A percentile compares a stretch with the other conserved stretches of the same genome.
These are phyloP conservation scores for Syrista parreyssii DNA, from an alignment of 2,888 invertebrate species.

Conservation along the genomic window DNA sequence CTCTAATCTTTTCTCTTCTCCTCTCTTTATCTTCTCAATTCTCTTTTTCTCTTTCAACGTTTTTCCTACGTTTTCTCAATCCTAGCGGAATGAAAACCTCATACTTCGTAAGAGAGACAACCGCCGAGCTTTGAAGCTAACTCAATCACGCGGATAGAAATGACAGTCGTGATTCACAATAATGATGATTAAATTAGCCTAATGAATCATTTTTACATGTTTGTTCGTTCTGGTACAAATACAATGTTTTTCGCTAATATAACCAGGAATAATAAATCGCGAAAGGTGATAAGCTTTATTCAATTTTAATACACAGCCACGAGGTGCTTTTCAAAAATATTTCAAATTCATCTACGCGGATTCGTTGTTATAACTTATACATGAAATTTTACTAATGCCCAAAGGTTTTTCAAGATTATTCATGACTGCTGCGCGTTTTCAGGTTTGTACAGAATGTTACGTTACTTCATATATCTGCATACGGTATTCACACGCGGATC, in stretches of 20 bases:
- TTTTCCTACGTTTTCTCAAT: not conserved
- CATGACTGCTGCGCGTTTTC: too few relatives aligned
- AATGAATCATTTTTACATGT: conserved; percentile 5
- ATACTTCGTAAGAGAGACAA: conserved; percentile 3
- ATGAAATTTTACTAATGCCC: too few relatives aligned
- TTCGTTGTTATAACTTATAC: too few relatives aligned
- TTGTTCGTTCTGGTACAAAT: not conserved
- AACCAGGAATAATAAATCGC: not conserved
- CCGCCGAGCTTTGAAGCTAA: not conserved
- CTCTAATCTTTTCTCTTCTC: not conserved
- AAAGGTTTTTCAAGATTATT: too few relatives aligned
- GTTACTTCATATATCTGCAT: not conserved
- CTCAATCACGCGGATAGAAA: not conserved
- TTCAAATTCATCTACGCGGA: too few relatives aligned
- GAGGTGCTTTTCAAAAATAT: too few relatives aligned
- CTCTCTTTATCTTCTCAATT: not conserved
- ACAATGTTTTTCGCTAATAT: not conserved
- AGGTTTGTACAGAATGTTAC: not conserved
- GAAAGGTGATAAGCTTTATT: too few relatives aligned
- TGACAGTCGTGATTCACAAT: not conserved
- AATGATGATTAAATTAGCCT: conserved; percentile 15
- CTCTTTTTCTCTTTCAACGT: not conserved
- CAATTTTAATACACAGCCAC: too few relatives aligned
- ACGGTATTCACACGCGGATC: not conserved
- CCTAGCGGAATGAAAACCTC: not conserved